These are phyloP conservation scores for Phorcus lineatus DNA, from an alignment of 2,888 invertebrate genomes.

Conservation along the genomic window DNA sequence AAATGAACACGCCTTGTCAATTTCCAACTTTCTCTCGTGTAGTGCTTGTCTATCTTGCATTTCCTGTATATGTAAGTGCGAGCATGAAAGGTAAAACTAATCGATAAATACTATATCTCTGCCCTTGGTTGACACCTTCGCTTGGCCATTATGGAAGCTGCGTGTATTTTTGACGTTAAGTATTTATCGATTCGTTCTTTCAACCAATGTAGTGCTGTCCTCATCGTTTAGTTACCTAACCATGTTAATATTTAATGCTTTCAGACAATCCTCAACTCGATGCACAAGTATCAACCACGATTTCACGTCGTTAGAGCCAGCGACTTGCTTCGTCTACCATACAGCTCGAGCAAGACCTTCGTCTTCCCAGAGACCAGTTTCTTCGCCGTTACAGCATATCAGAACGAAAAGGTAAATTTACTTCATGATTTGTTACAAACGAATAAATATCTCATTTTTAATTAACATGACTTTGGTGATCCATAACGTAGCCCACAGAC, in stretches of 20 bases:
- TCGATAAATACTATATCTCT: conserved; percentile 10
- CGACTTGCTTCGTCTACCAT: conserved; percentile 92
- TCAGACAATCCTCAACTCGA: conserved; percentile 85
- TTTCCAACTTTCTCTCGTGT: no score
- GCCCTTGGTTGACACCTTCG: conserved; percentile 4
- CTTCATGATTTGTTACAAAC: no score
- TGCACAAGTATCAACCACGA: conserved; percentile 97
- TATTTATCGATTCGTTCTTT: not conserved
- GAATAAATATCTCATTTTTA: no score
- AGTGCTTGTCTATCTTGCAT: not conserved
- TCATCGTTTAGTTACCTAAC: not conserved
- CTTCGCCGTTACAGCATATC: conserved; percentile 99
- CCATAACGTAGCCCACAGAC: no score
- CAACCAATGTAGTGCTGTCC: not conserved
- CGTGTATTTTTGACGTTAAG: not conserved
- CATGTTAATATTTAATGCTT: conserved; percentile 34
- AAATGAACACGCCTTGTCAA: no score
- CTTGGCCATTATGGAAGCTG: not conserved
- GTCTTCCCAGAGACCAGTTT: conserved; percentile 83
- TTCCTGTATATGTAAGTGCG: not conserved
- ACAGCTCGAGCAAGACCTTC: conserved; percentile 85
- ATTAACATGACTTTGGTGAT: no score
- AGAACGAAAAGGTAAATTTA: conserved; percentile 97
- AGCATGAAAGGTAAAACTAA: not conserved
- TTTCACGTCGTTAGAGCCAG: conserved; percentile 89